These are phyloP conservation scores for Abramis brama DNA, from an alignment of 2,113 vertebrate genomes.

Conservation along the genomic window DNA sequence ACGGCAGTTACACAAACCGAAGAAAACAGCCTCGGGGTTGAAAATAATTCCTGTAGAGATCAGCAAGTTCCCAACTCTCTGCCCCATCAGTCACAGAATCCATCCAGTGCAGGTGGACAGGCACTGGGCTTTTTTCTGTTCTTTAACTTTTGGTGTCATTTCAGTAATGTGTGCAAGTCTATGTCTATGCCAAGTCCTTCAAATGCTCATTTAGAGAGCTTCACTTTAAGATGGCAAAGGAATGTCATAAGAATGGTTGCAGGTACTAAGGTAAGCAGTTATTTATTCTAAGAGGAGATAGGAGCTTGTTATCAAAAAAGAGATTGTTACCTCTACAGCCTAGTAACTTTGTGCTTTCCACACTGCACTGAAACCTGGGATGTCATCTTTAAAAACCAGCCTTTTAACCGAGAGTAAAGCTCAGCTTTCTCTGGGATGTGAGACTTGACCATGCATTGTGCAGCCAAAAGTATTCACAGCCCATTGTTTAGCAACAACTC, in stretches of 20 bases:
- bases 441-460: not conserved
- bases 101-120: not conserved
- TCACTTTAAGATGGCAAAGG: not conserved
- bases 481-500: not conserved
- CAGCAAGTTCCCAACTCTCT: constrained; percentile 12
- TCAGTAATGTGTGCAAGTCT: not conserved
- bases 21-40: constrained; percentile 41
- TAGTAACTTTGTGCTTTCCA: not conserved
- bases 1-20: constrained; percentile 5
- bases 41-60: constrained; percentile 46
- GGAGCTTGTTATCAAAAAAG: not conserved
- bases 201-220: not conserved
- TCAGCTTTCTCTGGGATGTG: not conserved
- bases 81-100: not conserved
- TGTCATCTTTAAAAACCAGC: not conserved
- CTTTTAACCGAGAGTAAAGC: not conserved
- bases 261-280: not conserved
- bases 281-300: not conserved
- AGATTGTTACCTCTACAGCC: not conserved
- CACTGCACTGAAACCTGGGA: not conserved
- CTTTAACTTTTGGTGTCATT: not conserved
- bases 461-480: not conserved
- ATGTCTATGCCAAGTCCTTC: not conserved
- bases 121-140: not conserved
- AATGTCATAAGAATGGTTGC: not conserved